Percentiles rank a stretch among this genome's conserved stretches.
These are phyloP conservation scores for Girardinus metallicus DNA, from an alignment of 2,797 vertebrate genomes.

Conservation along the genomic window DNA sequence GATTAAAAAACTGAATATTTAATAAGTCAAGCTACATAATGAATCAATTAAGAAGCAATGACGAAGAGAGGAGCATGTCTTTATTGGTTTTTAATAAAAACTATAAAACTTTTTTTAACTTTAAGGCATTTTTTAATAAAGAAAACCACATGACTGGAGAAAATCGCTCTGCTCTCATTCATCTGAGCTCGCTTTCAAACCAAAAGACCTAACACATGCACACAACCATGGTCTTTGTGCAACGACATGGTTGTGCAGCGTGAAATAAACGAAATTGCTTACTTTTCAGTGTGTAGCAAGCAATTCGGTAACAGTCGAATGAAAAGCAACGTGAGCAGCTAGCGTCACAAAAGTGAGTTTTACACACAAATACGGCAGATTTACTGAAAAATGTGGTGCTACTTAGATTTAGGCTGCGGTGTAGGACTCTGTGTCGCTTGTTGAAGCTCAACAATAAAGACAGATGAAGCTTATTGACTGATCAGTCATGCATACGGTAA, in stretches of 20 bases:
- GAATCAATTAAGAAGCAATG: conserved; percentile 70
- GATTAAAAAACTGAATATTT: conserved; percentile 42
- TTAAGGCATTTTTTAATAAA: conserved; percentile 61
- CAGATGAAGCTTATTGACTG: not conserved
- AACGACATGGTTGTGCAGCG: conserved; percentile 16
- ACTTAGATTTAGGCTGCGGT: not conserved
- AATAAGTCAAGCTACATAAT: conserved; percentile 56
- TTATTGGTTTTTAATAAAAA: conserved; percentile 69
- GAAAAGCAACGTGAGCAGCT: not conserved
- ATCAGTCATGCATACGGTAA: not conserved
- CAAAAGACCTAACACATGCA: conserved; percentile 11
- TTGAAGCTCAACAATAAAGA: not conserved
- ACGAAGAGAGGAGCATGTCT: conserved; percentile 53
- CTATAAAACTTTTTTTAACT: conserved; percentile 62
- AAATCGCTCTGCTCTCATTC: conserved; percentile 34
- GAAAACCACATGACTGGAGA: conserved; percentile 26
- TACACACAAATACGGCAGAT: not conserved
- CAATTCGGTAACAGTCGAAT: not conserved
- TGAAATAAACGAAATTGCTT: not conserved
- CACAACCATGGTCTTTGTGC: conserved; percentile 13
- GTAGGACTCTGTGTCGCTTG: not conserved
- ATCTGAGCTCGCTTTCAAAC: conserved; percentile 33
- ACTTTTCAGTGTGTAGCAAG: not conserved
- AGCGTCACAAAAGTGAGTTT: not conserved
- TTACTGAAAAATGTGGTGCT: not conserved